A percentile compares a stretch with the other conserved stretches of the same genome.
Evolutionary conservation across 2,797 vertebrate species (phyloP).

Genomic region (Nasua narica): DNA sequence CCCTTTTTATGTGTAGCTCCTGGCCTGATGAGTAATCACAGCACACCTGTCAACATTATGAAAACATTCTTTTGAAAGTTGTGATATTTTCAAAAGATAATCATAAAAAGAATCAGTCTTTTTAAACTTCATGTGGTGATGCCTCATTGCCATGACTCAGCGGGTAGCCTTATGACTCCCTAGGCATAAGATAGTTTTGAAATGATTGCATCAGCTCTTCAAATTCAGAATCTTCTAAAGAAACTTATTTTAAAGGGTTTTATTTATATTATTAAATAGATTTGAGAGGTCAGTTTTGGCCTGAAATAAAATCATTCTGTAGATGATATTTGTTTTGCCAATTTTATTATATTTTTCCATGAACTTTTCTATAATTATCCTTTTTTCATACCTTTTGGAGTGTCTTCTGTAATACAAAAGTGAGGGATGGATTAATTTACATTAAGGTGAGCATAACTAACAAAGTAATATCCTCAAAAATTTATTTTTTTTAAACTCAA

Average conservation of each 20-base stretch:
- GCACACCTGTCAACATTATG: constrained; percentile 54
- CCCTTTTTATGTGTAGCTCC: not conserved
- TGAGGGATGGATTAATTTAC: not conserved
- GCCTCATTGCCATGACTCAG: constrained; percentile 42
- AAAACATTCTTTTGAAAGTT: constrained; percentile 64
- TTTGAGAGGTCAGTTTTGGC: not conserved
- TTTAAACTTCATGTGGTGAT: constrained; percentile 35
- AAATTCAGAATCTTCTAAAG: constrained; percentile 39
- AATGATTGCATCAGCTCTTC: constrained; percentile 26
- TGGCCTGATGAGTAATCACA: constrained; percentile 43
- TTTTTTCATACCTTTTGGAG: not conserved
- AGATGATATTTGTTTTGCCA: constrained; percentile 37
- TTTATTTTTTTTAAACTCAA: not conserved
- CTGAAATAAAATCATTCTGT: not conserved
- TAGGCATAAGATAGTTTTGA: constrained; percentile 21
- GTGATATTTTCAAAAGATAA: constrained; percentile 55
- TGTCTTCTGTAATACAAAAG: not conserved
- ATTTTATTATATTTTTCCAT: not conserved
- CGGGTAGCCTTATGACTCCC: constrained; percentile 45
- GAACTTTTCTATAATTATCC: not conserved
- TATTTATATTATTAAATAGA: constrained; percentile 45
- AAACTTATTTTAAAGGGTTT: constrained; percentile 61
- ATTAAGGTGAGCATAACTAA: not conserved
- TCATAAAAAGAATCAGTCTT: constrained; percentile 59
- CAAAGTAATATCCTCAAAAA: not conserved